These are phyloP conservation scores for Periparus ater DNA, from an alignment of 2,797 vertebrate species.

Conservation along the genomic window DNA sequence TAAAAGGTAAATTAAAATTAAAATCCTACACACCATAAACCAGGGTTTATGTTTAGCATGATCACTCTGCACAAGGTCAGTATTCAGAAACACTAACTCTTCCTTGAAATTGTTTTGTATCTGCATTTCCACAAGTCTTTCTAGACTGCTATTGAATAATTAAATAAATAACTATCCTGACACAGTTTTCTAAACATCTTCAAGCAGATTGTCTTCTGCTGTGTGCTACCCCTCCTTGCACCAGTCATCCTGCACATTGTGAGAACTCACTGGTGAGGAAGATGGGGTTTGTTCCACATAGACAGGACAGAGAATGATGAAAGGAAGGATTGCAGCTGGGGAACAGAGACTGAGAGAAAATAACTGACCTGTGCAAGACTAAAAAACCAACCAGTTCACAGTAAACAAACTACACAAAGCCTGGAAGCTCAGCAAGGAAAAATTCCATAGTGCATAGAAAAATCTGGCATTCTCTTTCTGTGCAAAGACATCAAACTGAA, in stretches of 20 bases:
- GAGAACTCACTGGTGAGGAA: neutral
- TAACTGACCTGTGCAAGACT: neutral
- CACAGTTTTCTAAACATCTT: neutral
- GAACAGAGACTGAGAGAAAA: neutral
- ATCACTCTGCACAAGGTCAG: neutral
- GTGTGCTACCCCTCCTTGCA: neutral
- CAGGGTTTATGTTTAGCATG: neutral
- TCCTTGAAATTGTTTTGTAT: neutral
- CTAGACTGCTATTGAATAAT: neutral
- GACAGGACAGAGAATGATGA: neutral
- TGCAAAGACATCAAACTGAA: neutral
- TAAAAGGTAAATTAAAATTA: neutral
- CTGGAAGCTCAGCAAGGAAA: neutral
- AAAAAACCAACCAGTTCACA: neutral
- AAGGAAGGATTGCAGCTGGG: neutral
- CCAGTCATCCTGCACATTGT: neutral
- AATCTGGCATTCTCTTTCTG: neutral
- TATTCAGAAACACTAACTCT: neutral
- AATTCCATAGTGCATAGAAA: neutral
- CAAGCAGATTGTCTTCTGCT: neutral
- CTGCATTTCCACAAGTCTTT: neutral
- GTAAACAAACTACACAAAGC: neutral
- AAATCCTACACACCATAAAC: neutral
- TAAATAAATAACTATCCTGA: neutral
- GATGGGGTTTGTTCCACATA: neutral